Percentiles rank a stretch among this genome's conserved stretches.
Evolutionary conservation across 1,140 invertebrate species (phyloP).

Genomic region (Aphelinus atriplicis): DNA sequence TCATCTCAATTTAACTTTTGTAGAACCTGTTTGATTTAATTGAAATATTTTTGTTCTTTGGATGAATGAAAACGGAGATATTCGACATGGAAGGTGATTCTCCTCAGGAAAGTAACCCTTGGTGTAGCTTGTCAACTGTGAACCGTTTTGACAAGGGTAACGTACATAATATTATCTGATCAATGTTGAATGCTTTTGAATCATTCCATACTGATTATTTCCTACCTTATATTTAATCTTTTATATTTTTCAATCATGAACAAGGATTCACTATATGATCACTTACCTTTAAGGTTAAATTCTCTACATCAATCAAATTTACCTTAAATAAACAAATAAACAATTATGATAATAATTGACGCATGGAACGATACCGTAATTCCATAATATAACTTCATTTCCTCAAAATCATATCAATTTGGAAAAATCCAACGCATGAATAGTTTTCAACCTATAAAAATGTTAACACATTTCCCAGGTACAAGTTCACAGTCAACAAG

Average conservation of each 20-base stretch:
- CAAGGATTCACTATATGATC: background rate
- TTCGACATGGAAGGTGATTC: constrained; percentile 5
- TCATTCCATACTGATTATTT: too few species aligned
- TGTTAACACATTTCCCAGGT: constrained; percentile 34
- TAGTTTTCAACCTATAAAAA: background rate
- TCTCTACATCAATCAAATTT: background rate
- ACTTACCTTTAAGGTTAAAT: background rate
- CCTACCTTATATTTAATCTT: too few species aligned
- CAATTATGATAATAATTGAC: too few species aligned
- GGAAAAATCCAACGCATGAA: too few species aligned
- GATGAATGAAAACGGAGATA: background rate
- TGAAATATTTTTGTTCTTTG: too few species aligned
- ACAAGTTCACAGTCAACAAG: constrained; percentile 36
- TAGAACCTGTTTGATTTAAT: too few species aligned
- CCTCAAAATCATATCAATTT: too few species aligned
- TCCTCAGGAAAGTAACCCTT: constrained; percentile 33
- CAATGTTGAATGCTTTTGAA: too few species aligned
- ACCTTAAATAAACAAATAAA: background rate
- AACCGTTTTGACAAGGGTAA: constrained; percentile 45
- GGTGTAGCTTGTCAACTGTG: constrained; percentile 40
- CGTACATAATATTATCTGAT: too few species aligned
- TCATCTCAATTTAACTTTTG: too few species aligned
- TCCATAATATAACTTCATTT: too few species aligned
- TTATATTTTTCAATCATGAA: background rate
- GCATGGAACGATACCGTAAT: too few species aligned